These are phyloP conservation scores for Artibeus jamaicensis DNA, from an alignment of 2,797 vertebrate species.

Conservation along the genomic window DNA sequence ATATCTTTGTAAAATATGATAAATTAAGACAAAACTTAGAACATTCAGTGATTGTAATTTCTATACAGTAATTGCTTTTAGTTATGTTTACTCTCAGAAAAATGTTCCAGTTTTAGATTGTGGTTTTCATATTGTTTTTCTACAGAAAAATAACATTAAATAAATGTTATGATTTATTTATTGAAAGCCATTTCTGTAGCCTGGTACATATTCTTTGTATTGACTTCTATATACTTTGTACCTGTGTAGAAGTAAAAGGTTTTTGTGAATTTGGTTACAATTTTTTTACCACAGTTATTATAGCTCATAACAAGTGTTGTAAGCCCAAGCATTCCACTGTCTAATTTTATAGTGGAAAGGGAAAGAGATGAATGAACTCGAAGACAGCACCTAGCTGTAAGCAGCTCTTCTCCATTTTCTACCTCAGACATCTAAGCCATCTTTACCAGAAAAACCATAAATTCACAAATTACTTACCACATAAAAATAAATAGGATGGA, in stretches of 20 bases:
- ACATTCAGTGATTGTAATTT: constrained; percentile 41
- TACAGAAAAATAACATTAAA: constrained; percentile 25
- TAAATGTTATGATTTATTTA: constrained; percentile 20
- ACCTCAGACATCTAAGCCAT: not conserved
- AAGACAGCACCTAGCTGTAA: not conserved
- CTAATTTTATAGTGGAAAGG: constrained; percentile 1
- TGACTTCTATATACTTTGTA: not conserved
- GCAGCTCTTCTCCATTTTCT: not conserved
- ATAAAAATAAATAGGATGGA: constrained; percentile 16
- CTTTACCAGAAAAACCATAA: not conserved
- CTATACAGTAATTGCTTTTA: constrained; percentile 28
- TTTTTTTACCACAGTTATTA: constrained; percentile 13
- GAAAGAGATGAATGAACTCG: not conserved
- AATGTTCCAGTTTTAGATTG: not conserved
- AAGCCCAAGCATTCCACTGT: not conserved
- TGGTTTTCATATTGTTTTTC: constrained; percentile 35
- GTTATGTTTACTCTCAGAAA: constrained; percentile 38
- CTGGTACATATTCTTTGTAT: not conserved
- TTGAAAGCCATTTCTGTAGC: constrained; percentile 13
- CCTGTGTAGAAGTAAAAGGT: constrained; percentile 6
- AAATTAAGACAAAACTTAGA: constrained; percentile 15
- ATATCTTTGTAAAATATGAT: constrained; percentile 33
- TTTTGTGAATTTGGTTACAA: not conserved
- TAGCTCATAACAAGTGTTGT: not conserved
- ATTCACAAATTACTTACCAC: not conserved